A percentile compares a stretch with the other conserved stretches of the same genome.
These are phyloP conservation scores for western clawed frog (Xenopus tropicalis) DNA, from an alignment of 2,113 vertebrate genomes.

Conservation along the genomic window UCB_Xtro_10.0 CM004450.2:43770501-43771000, in stretches of 20 bases:
- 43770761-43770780: conserved; percentile 29
- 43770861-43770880: neutral
- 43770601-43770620: conserved; percentile 16
- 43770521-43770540: neutral
- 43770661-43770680: neutral
- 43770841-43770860: conserved; percentile 6
- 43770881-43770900: neutral
- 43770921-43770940: too few species aligned
- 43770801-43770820: conserved; percentile 4
- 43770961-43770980: too few species aligned
- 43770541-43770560: conserved; percentile 11
- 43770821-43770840: too few species aligned
- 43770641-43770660: neutral
- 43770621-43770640: conserved; percentile 17
- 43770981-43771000: too few species aligned
- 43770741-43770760: conserved; percentile 7
- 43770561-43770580: conserved; percentile 14
- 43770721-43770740: conserved; percentile 9
- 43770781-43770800: conserved; percentile 1
- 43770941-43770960: too few species aligned
- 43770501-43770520: neutral
- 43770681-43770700: too few species aligned
- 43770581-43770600: neutral
- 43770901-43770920: too few species aligned
- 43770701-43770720: conserved; percentile 26